Percentiles rank a stretch among this genome's conserved stretches.
Evolutionary conservation across 2,888 invertebrate species (phyloP).

Genomic region (Tetragonisca angustula): DNA sequence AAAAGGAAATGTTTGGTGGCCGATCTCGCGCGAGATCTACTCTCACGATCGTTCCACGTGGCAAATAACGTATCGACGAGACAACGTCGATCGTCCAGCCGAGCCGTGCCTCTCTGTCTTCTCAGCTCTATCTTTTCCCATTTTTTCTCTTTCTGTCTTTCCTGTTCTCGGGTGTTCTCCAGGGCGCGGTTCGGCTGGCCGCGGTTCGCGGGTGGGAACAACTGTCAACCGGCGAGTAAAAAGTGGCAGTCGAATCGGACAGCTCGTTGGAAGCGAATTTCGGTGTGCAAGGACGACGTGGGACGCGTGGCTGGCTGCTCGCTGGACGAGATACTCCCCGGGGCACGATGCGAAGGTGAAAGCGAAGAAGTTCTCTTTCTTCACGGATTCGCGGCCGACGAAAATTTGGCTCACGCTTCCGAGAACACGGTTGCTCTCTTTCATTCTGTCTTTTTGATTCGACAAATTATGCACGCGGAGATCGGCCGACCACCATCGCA

Average conservation of each 20-base stretch:
- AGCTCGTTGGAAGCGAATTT: constrained; percentile 27
- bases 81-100: neutral
- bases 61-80: neutral
- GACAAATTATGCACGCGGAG: neutral
- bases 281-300: constrained; percentile 8
- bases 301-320: neutral
- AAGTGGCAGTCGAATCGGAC: constrained; percentile 48
- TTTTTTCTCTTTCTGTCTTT: too few relatives aligned
- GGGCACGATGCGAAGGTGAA: neutral
- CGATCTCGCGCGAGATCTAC: constrained; percentile 28
- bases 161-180: neutral
- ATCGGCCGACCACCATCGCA: constrained; percentile 35
- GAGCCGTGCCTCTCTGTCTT: neutral
- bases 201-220: constrained; percentile 4
- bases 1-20: constrained; percentile 53
- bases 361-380: constrained; percentile 6
- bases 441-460: neutral
- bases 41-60: neutral
- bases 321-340: neutral
- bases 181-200: constrained; percentile 7
- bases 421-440: too few relatives aligned
- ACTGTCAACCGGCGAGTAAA: constrained; percentile 25
- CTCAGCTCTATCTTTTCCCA: too few relatives aligned
- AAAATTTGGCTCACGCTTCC: too few relatives aligned
- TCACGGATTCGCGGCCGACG: too few relatives aligned